Base-by-base conservation (phyloP, 1,140 invertebrate genomes). In the Cotesia glomerata region DNA sequence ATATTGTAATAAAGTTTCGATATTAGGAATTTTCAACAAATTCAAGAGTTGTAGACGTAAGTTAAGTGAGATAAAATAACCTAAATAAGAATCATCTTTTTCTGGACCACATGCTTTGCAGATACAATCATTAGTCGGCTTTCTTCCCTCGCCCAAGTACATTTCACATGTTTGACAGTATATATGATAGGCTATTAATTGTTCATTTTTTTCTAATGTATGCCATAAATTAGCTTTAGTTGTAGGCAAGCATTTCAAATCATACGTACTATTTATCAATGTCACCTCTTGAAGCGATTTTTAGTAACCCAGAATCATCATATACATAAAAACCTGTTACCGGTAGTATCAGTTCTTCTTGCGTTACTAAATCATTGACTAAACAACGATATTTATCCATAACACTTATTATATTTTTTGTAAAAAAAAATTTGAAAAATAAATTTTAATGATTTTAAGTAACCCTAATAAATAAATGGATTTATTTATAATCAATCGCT, bases 1-100 rank as follows among this genome's bases (percentile, higher is more conserved):
- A 26, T 70, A 70, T 16, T 64, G 61, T 7, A 74, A 39, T 2
- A 61, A 63, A 58, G 59, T 36, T 9, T 49, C 8, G 45, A 49
- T 9, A 49, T 49, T 49, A n/a, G 13, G 45, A 9, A 9, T 49
- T 49, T n/a, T n/a, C 7, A 49, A 49, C 13, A 49, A 49, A 8
- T 2, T n/a, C 45, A 49, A 9, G 13, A 49, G 45, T 49, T 49
- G 45, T n/a, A 49, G 7, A 9, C 13, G 8, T 49, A 49, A 1
- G 13, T 49, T 49, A 9, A 49, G 7, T 8, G 8, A 9, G 7
- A 49, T 9, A 49, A 49, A 49, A 49, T 49, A 49, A 9, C 45
- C 45, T 9, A 49, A 8, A 49, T 49, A 9, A 9, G 7, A 8
- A 9, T 8, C 13, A 9, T 8, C 7, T 49, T 49, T 8, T 9